Evolutionary conservation across 2,113 vertebrate species (phyloP).

Genomic region (Python bivittatus): DNA sequence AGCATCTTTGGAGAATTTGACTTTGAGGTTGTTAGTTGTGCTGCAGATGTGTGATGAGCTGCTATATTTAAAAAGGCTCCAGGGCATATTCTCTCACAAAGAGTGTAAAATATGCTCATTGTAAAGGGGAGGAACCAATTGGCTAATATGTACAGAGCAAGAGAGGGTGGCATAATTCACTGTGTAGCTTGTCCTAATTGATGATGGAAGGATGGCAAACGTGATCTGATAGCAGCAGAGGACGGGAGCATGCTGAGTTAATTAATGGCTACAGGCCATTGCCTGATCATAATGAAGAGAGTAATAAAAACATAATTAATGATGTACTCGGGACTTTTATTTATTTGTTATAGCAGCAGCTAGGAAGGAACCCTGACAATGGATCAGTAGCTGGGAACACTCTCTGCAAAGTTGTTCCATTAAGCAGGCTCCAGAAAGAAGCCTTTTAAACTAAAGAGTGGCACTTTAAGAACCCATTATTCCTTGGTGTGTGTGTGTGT

Average conservation of each 20-base stretch:
- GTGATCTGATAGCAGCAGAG: slow-evolving; percentile 58
- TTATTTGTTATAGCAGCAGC: slow-evolving; percentile 55
- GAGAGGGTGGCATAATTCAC: slow-evolving; percentile 49
- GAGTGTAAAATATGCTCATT: slow-evolving; percentile 62
- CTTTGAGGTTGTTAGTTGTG: slow-evolving; percentile 48
- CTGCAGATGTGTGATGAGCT: neutral
- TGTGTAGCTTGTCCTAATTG: slow-evolving; percentile 44
- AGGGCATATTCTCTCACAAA: slow-evolving; percentile 61
- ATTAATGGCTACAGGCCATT: slow-evolving; percentile 57
- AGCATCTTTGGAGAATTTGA: slow-evolving; percentile 47
- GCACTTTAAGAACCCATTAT: neutral
- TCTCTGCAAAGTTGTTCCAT: neutral
- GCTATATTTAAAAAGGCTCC: slow-evolving; percentile 55
- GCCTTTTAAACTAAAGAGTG: neutral
- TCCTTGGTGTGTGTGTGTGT: no score
- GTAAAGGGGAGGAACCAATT: slow-evolving; percentile 47
- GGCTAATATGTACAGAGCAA: slow-evolving; percentile 36
- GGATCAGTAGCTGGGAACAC: neutral
- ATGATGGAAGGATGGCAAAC: slow-evolving; percentile 45
- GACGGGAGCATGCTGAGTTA: slow-evolving; percentile 38
- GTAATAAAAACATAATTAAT: slow-evolving; percentile 48
- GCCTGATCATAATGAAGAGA: slow-evolving; percentile 59
- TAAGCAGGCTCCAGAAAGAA: neutral
- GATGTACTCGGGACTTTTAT: slow-evolving; percentile 48
- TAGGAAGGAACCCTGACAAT: slow-evolving; percentile 31